Percentiles rank a stretch among this genome's conserved stretches.
phyloP scores from a whole-genome alignment of 2,888 invertebrate genomes.

The Drosophila diplacantha region DNA sequence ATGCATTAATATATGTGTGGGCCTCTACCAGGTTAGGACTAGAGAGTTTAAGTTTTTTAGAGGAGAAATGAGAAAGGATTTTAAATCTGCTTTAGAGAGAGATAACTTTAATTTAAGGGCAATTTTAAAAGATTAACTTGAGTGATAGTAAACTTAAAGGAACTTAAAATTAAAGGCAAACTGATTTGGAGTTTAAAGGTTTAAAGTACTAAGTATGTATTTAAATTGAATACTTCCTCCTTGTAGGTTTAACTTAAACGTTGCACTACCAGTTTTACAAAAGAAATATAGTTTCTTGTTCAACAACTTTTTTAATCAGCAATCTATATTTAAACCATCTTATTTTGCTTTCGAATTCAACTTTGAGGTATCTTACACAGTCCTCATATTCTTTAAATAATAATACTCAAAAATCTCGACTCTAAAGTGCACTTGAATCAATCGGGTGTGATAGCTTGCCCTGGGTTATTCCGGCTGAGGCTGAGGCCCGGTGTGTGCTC shows the following conservation, averaged over 20 bases:
- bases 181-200: not conserved
- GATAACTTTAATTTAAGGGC: not conserved
- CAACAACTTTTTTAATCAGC: not conserved
- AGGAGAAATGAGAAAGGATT: not conserved
- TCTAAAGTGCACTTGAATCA: not conserved
- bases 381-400: not conserved
- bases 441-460: not conserved
- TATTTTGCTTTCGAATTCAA: not conserved
- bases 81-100: accelerated
- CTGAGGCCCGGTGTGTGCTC: not conserved
- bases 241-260: too few species aligned
- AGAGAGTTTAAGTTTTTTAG: not conserved
- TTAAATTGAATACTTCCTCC: too few species aligned
- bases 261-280: too few species aligned
- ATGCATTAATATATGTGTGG: constrained; percentile 10
- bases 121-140: not conserved
- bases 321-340: not conserved
- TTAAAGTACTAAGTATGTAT: too few species aligned
- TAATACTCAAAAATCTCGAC: not conserved
- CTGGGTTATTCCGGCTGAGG: not conserved
- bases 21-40: not conserved
- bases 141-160: not conserved
- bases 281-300: too few species aligned
- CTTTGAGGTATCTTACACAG: too few species aligned
- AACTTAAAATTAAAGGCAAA: not conserved